phyloP scores from a whole-genome alignment of 2,113 vertebrate species.

The Rostratula benghalensis region DNA sequence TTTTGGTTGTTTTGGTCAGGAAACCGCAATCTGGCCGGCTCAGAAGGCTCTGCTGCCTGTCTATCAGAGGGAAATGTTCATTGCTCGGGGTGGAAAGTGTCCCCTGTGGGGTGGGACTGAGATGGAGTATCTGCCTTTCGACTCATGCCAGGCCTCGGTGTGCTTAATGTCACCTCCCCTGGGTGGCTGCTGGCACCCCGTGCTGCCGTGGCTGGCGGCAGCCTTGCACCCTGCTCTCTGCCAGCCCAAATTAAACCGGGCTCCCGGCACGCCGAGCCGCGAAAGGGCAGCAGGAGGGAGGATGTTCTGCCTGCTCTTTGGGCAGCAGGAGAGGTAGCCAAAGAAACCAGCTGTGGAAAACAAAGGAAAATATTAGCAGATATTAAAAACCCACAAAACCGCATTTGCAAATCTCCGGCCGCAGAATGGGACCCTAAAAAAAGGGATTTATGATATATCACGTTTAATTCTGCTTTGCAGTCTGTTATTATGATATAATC shows the following conservation, averaged over 20 bases:
- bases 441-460: neutral
- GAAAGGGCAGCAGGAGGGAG: neutral
- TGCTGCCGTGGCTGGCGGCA: neutral
- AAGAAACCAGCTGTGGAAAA: slow-evolving; percentile 9
- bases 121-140: neutral
- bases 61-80: neutral
- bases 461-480: slow-evolving; percentile 22
- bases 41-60: neutral
- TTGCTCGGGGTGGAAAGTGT: neutral
- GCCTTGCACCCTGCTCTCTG: neutral
- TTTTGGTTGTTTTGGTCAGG: neutral
- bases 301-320: neutral
- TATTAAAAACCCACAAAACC: neutral
- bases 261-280: neutral
- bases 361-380: neutral
- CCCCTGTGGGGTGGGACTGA: neutral
- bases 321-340: neutral
- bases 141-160: neutral
- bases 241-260: neutral
- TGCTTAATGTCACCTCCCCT: neutral
- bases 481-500: slow-evolving; percentile 51
- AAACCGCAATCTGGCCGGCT: neutral
- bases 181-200: neutral
- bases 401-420: neutral
- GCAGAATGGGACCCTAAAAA: neutral